Percentiles rank a stretch among this genome's conserved stretches.
phyloP scores from a whole-genome alignment of 2,888 invertebrate genomes.

The Gari tellinella region DNA sequence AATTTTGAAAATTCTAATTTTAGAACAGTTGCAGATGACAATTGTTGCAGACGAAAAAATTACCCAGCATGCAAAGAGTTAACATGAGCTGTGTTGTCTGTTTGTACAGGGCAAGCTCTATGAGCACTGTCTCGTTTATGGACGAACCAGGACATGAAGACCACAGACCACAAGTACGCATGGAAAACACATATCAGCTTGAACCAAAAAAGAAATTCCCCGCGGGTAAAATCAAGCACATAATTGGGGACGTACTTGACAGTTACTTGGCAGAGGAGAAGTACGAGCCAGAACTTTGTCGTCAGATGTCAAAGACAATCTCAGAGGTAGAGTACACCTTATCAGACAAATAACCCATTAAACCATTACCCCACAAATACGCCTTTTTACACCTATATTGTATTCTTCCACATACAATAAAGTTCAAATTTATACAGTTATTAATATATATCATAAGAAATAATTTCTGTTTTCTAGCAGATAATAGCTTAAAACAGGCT shows the following conservation, averaged over 20 bases:
- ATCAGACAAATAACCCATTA: not conserved
- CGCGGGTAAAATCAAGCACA: constrained; percentile 72
- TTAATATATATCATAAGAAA: no score
- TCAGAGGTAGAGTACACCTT: constrained; percentile 77
- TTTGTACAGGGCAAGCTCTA: constrained; percentile 68
- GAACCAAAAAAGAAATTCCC: constrained; percentile 79
- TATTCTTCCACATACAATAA: no score
- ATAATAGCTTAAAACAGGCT: no score
- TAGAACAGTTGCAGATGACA: no score
- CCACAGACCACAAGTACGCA: constrained; percentile 71
- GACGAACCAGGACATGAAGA: constrained; percentile 82
- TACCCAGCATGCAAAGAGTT: no score
- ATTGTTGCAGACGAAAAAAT: no score
- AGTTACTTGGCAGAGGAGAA: constrained; percentile 82
- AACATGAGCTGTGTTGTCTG: no score
- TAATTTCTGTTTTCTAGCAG: no score
- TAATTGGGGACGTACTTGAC: constrained; percentile 82
- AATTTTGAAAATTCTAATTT: no score
- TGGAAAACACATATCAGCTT: constrained; percentile 83
- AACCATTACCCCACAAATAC: no score
- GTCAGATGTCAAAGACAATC: constrained; percentile 83
- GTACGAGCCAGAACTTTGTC: constrained; percentile 83
- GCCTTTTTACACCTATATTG: no score
- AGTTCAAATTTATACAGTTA: no score
- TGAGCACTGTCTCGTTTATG: constrained; percentile 82